Evolutionary conservation across 2,797 vertebrate genomes (phyloP), one percentile per base, ranked within the genome.

Genomic region (Pangasius larnaudii): DNA sequence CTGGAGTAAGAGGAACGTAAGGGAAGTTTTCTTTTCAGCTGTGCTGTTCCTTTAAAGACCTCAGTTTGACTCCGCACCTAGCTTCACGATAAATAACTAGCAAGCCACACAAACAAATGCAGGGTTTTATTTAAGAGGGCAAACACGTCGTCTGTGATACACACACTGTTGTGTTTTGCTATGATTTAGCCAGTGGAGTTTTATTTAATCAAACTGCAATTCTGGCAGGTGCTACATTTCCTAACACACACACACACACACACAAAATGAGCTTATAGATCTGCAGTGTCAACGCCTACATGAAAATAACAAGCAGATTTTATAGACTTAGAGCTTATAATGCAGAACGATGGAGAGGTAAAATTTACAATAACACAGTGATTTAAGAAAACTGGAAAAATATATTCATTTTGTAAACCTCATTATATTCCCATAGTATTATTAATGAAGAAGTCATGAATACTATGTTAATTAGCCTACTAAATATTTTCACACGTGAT

Each of bases 221-320:
- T 61, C 51, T 81, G 56, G 61, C 61, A 83, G 61, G 56, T 81
- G 33, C 79, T 39, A 27, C 56, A 24, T 63, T 63, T 46, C 3
- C 59, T 42, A 22, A 58, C n/a, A 53, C 75, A 33, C 46, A 51
- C 42, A n/a, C 10, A 36, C 59, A 61, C 63, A 72, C 42, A 51
- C 71, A 46, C 71, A 49, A 36, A 80, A 80, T 36, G 77, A 80
- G 53, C 77, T 80, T 80, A 80, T 58, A 80, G 53, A 58, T 56
- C 51, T 80, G 18, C 7, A 0, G 19, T 33, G 53, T 36, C 77
- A 56, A 80, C 0, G 5, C 56, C 33, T 14, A 30, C 53, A 19
- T 4, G 27, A 78, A 78, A 53, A 78, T 78, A 53, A 78, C 49
- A 53, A 78, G 75, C 46, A 18, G 65, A 5, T 69, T 22, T 58